Base-by-base conservation (phyloP, 1,140 invertebrate species). In the Drosophila santomea region DNA sequence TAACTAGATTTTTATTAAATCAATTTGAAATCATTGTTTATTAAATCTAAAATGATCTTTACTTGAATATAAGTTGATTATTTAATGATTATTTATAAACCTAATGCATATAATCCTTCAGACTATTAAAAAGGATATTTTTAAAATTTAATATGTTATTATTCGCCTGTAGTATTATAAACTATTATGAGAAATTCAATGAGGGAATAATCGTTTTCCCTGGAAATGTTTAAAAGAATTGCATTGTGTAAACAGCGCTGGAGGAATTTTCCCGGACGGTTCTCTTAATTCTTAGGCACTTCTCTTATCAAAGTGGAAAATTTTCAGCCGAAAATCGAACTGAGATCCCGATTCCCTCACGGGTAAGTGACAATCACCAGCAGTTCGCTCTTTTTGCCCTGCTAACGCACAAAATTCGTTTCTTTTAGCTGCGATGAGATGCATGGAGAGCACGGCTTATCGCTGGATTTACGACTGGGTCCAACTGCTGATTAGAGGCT, bases 401-500 rank as follows among this genome's bases (percentile, higher is more conserved):
- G 57, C 32, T 59, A 59, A 59, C 57, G 57, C 45, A 68, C 12
- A 51, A 67, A 35, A n/a, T 41, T 6, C 15, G 39, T 63, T 61
- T 59, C 44, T 73, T 52, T 79, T 45, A 74, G 77, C 54, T 59
- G 36, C 62, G 55, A 41, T 45, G 69, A 52, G 73, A 74, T 62
- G 77, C 58, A 32, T 20, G 55, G 25, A 58, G 45, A 79, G 61
- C 15, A 64, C 15, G 74, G 41, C 74, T 77, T 77, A 78, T 77
- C 63, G 36, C 57, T 61, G 64, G 67, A 69, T 71, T 69, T 71
- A 71, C 32, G 67, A 69, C 44, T 36, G 67, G 15, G 28, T 48
- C 62, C 55, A 60, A 51, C 60, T 55, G 73, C 77, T 90, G 88
- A 90, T 76, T 90, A 90, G 82, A 60, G 64, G 81, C 86, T 57